Evolutionary conservation across 2,797 vertebrate genomes (phyloP).

Genomic region (Labroides dimidiatus): DNA sequence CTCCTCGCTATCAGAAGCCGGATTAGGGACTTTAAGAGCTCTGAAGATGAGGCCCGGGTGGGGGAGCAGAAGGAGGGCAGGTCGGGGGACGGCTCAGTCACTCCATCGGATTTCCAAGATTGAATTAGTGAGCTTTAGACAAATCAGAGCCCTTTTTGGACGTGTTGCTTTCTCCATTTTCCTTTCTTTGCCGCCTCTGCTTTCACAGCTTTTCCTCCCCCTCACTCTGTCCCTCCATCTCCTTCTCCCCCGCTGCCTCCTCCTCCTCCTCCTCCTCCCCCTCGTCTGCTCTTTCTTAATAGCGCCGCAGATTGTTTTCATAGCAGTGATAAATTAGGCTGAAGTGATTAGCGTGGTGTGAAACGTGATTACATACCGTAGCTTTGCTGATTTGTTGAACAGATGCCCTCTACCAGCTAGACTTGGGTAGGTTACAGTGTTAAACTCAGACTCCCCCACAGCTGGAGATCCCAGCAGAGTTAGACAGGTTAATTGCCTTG

Average conservation of each 20-base stretch:
- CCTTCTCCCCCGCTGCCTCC: neutral
- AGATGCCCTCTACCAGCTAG: slow-evolving; percentile 83
- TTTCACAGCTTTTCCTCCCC: slow-evolving; percentile 16
- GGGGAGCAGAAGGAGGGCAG: slow-evolving; percentile 15
- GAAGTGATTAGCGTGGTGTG: slow-evolving; percentile 86
- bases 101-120: slow-evolving; percentile 73
- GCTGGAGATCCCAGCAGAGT: slow-evolving; percentile 77
- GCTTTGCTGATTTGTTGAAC: slow-evolving; percentile 83
- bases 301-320: slow-evolving; percentile 74
- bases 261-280: neutral
- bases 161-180: slow-evolving; percentile 39
- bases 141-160: slow-evolving; percentile 59
- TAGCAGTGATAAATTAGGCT: slow-evolving; percentile 82
- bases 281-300: slow-evolving; percentile 50
- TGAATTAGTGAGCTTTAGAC: slow-evolving; percentile 78
- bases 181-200: slow-evolving; percentile 19
- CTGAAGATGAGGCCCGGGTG: slow-evolving; percentile 57
- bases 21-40: slow-evolving; percentile 76
- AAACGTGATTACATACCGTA: slow-evolving; percentile 83
- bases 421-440: slow-evolving; percentile 74
- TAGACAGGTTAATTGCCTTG: slow-evolving; percentile 84
- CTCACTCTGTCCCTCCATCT: slow-evolving; percentile 5
- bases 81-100: slow-evolving; percentile 59
- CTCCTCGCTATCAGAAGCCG: slow-evolving; percentile 68
- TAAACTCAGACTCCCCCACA: slow-evolving; percentile 70